phyloP scores from a whole-genome alignment of 2,797 vertebrate genomes.

The Spondyliosoma cantharus region DNA sequence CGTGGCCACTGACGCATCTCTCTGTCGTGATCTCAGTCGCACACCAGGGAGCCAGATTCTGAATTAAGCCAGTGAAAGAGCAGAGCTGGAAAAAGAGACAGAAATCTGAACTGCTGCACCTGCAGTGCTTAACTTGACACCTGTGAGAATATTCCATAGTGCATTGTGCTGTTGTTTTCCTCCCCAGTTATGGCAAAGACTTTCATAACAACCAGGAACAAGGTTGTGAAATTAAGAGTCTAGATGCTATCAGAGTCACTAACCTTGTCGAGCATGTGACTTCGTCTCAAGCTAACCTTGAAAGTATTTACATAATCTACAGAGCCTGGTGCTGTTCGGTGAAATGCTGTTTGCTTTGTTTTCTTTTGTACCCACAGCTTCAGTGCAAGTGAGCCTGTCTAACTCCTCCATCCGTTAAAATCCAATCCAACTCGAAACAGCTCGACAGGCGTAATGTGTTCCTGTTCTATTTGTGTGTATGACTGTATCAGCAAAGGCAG shows the following conservation, averaged over 20 bases:
- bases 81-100: constrained; percentile 30
- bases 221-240: constrained; percentile 37
- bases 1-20: constrained; percentile 2
- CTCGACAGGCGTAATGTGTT: constrained; percentile 18
- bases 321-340: background rate
- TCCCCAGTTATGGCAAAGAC: constrained; percentile 8
- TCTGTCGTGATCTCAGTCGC: background rate
- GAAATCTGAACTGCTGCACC: constrained; percentile 69
- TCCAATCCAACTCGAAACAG: constrained; percentile 15
- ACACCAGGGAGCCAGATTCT: background rate
- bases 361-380: constrained; percentile 6
- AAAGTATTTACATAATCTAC: constrained; percentile 15
- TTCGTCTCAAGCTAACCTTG: constrained; percentile 32
- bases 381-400: constrained; percentile 9
- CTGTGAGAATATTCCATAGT: constrained; percentile 66
- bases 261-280: constrained; percentile 32
- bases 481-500: constrained; percentile 61
- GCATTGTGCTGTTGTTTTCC: constrained; percentile 53
- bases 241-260: constrained; percentile 11
- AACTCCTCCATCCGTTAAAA: constrained; percentile 4
- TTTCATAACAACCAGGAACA: constrained; percentile 38
- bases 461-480: constrained; percentile 53
- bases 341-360: background rate
- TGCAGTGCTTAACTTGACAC: constrained; percentile 69
- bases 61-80: constrained; percentile 23